Base-by-base conservation (phyloP, 2,113 vertebrate genomes). In the Phylloscopus trochilus region DNA sequence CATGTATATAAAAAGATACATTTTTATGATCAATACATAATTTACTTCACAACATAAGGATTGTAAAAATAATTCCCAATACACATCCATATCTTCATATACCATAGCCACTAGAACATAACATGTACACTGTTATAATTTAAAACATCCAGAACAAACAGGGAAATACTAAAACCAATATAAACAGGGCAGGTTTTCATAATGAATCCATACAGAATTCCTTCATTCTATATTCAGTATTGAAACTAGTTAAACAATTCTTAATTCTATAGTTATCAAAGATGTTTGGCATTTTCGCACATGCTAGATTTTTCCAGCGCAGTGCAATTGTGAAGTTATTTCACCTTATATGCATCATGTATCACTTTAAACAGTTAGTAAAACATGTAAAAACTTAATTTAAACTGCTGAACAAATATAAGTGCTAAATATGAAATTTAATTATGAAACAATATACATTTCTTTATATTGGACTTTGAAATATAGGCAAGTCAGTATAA, bases 1-100 rank as follows among this genome's bases (percentile, higher is more conserved):
- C 28, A 51, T 15, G 0, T 18, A 28, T 43, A n/a, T n/a, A n/a
- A n/a, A n/a, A n/a, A n/a, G n/a, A n/a, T n/a, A 52, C 0, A 0
- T 69, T 77, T 52, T 69, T 39, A 35, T 74, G 72, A 77, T 18
- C 26, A 46, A 56, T 46, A 79, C 8, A 12, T 43, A 27, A 78
- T 41, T 77, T 56, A 56, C 26, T 83, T 80, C 30, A 52, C 35
- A 37, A 49, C 30, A 58, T 5, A 75, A 56, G 10, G 7, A 53
- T 10, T 51, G 15, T 27, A 79, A 92, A 79, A 73, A 43, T 41
- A 56, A 46, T 87, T 75, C 23, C 79, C 24, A 84, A 49, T 44
- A 26, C 13, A 20, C 41, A n/a, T 10, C 26, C 8, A 20, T 66
- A 52, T 35, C 90, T 78, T 67, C 21, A 51, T 33, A 69, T 3